Conservation (phyloP, 2,797 vertebrate species). For the Molossus molossus region DNA sequence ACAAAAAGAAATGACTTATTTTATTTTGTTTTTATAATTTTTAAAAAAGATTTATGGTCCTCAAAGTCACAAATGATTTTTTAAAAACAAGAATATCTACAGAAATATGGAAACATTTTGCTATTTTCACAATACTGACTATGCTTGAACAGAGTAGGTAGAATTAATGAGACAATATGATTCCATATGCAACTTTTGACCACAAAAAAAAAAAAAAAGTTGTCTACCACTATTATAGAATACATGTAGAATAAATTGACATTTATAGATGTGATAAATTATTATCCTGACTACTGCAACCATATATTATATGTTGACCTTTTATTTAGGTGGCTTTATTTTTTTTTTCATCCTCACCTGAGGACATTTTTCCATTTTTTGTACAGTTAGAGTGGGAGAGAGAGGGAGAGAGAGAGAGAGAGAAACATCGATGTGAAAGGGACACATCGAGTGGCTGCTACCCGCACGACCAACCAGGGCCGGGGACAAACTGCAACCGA, state of each 20-base stretch:
- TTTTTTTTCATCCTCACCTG: too few relatives aligned
- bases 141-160: neutral
- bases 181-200: neutral
- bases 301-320: neutral
- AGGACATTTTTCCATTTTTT: too few relatives aligned
- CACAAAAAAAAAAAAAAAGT: neutral
- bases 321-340: neutral
- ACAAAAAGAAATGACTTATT: neutral
- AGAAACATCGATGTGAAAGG: too few relatives aligned
- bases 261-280: conserved; percentile 12
- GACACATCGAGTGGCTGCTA: too few relatives aligned
- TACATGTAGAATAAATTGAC: neutral
- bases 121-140: neutral
- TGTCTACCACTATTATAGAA: neutral
- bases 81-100: conserved; percentile 17
- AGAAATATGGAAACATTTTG: neutral
- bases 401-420: too few relatives aligned
- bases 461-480: too few relatives aligned
- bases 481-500: too few relatives aligned
- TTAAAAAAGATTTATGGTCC: neutral
- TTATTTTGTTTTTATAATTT: conserved; percentile 15
- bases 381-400: too few relatives aligned
- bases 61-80: conserved; percentile 47
- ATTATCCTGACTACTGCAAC: neutral
- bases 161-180: neutral